Evolutionary conservation across 2,888 invertebrate genomes (phyloP).

Genomic region (Hedya salicella): DNA sequence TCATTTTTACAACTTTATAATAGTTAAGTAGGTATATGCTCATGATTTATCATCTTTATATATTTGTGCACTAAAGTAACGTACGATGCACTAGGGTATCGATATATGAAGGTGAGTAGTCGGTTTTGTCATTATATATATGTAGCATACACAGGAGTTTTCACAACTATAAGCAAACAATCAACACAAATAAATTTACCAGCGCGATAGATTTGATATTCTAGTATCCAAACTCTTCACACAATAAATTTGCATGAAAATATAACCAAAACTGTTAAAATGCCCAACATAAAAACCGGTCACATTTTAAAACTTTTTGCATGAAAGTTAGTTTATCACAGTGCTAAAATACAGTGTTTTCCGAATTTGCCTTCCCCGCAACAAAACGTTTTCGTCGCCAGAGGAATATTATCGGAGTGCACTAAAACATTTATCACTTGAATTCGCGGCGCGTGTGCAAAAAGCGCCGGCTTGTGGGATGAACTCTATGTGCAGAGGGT

Average conservation of each 20-base stretch:
- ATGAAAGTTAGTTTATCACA: slow-evolving; percentile 19
- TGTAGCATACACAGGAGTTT: too few species aligned
- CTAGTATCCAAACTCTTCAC: neutral
- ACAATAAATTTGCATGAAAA: neutral
- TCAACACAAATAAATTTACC: neutral
- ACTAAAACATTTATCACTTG: slow-evolving; percentile 46
- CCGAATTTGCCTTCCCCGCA: slow-evolving; percentile 33
- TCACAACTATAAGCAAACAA: too few species aligned
- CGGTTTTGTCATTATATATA: too few species aligned
- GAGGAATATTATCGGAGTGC: slow-evolving; percentile 47
- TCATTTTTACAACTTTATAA: too few species aligned
- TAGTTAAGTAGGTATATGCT: too few species aligned
- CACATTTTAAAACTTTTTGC: slow-evolving; percentile 4
- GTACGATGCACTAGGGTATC: too few species aligned
- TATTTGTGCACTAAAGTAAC: too few species aligned
- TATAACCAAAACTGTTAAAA: neutral
- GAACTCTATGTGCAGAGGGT: slow-evolving; percentile 17
- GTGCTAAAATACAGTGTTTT: slow-evolving; percentile 20
- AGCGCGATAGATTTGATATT: neutral
- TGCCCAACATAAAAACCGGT: neutral
- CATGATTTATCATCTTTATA: too few species aligned
- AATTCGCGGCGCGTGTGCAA: slow-evolving; percentile 39
- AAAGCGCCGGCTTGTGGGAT: slow-evolving; percentile 31
- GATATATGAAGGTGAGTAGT: too few species aligned
- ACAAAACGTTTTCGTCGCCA: slow-evolving; percentile 43